Evolutionary conservation across 37 sponge, comb jelly and placozoan genomes (phyloP), one percentile per base, ranked within the genome.

Genomic region (Aplysina aerophoba): DNA sequence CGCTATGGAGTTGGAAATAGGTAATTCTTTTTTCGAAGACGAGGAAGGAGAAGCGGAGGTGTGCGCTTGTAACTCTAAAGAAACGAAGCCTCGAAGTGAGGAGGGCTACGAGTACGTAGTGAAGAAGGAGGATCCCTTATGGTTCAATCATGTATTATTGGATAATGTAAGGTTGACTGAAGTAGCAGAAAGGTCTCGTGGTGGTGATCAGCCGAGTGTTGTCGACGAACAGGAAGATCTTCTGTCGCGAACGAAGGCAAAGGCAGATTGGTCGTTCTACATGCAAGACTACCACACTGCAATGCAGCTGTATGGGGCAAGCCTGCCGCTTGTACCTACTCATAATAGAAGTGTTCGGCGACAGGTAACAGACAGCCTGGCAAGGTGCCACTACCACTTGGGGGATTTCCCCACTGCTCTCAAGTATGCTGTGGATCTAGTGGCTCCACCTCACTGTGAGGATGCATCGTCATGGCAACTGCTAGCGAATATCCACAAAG

Each of bases 391-490:
- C 12, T 40, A 22, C 53, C 31, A 36, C n/a, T n/a, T 40, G n/a
- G 54, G 54, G 21, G 40, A 75, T 54, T 75, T 36, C 54, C 44
- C 20, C 16, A 50, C n/a, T 24, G 78, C 78, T 25, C 25, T 75
- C 2, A 44, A 75, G 14, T 75, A 44, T 75, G 78, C 53, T 24
- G 22, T 40, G 22, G 1, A 37, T 75, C 78, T 75, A 19, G n/a
- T 75, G n/a, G 5, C 37, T 15, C 78, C 78, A 41, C 78, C 78
- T 37, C 78, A 53, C 12, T 62, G 44, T 1, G 44, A 50, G 17
- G 78, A 75, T 25, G 44, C 37, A 44, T 31, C 53, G 44, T 50
- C 78, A 30, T 75, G 78, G 78, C 78, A 36, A 38, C 78, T 75
- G 21, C 20, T 75, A 44, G 78, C 78, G 21, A 36, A 19, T 40